Percentiles rank a stretch among this genome's conserved stretches.
Conservation (phyloP, 2,113 vertebrate species). For the Caracal caracal region DNA sequence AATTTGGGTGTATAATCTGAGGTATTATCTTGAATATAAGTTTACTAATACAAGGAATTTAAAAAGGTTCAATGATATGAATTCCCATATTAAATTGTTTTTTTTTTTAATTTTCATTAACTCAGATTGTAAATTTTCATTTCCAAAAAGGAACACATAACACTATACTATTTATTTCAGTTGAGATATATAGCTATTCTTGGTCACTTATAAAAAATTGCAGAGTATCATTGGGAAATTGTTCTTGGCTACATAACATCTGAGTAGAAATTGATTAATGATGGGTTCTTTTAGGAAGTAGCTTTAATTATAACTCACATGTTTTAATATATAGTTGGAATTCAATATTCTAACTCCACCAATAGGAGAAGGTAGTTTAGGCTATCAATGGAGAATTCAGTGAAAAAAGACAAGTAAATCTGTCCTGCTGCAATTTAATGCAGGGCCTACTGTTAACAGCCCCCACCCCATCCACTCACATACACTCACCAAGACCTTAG, state of each 20-base stretch:
- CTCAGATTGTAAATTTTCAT: conserved; percentile 5
- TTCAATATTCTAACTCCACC: not conserved
- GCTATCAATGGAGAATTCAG: not conserved
- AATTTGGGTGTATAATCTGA: not conserved
- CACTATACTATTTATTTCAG: not conserved
- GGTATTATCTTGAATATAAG: conserved; percentile 37
- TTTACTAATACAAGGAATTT: conserved; percentile 48
- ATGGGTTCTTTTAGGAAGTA: conserved; percentile 1
- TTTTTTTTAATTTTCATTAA: conserved; percentile 53
- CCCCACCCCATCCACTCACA: accelerated
- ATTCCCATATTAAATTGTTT: conserved; percentile 27
- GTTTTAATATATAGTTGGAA: not conserved
- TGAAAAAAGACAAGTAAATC: not conserved
- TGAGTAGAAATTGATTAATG: conserved; percentile 38
- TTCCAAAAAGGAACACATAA: not conserved
- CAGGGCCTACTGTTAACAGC: not conserved
- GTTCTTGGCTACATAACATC: not conserved
- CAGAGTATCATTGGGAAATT: not conserved
- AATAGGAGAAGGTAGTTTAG: not conserved
- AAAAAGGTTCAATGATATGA: not conserved
- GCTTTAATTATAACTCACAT: not conserved
- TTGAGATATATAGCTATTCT: not conserved
- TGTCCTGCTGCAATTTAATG: not conserved
- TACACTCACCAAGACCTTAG: not conserved
- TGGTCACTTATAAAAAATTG: conserved; percentile 20